A percentile compares a stretch with the other conserved stretches of the same genome.
phyloP scores from a whole-genome alignment of 1,140 invertebrate species.

The Mamestra configurata region DNA sequence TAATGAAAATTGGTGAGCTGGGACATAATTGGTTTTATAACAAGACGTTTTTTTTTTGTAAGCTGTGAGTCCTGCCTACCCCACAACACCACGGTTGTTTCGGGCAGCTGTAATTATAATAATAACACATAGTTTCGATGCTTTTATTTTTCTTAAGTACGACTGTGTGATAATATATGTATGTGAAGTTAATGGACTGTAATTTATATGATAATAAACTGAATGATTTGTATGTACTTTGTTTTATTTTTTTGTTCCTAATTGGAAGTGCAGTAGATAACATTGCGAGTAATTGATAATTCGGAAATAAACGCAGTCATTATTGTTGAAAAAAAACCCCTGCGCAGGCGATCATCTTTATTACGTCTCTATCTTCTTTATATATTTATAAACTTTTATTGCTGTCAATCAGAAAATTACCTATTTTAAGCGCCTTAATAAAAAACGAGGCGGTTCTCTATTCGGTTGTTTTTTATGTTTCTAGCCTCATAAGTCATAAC shows the following conservation, averaged over 20 bases:
- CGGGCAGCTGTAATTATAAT: constrained; percentile 28
- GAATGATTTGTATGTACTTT: constrained; percentile 65
- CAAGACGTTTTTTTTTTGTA: neutral
- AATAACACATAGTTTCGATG: constrained; percentile 21
- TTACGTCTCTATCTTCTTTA: too few species aligned
- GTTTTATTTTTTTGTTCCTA: constrained; percentile 52
- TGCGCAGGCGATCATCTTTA: too few species aligned
- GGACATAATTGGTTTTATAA: neutral
- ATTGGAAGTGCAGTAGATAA: neutral
- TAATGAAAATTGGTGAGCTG: neutral
- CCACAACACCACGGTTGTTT: constrained; percentile 7
- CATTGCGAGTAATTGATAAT: too few species aligned
- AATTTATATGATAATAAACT: constrained; percentile 77
- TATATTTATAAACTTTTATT: too few species aligned
- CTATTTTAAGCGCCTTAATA: too few species aligned
- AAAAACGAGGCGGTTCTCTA: too few species aligned
- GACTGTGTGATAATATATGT: constrained; percentile 61
- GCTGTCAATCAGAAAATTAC: too few species aligned
- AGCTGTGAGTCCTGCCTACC: neutral
- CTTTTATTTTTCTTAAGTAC: constrained; percentile 56
- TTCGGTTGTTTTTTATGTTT: too few species aligned
- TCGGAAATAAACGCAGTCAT: too few species aligned
- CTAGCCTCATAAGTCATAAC: too few species aligned
- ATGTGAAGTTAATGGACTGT: constrained; percentile 70
- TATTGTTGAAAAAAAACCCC: too few species aligned